Percentiles rank a stretch among this genome's conserved stretches.
These are phyloP conservation scores for Chaetodon auriga DNA, from an alignment of 2,113 vertebrate species.

Conservation along the genomic window DNA sequence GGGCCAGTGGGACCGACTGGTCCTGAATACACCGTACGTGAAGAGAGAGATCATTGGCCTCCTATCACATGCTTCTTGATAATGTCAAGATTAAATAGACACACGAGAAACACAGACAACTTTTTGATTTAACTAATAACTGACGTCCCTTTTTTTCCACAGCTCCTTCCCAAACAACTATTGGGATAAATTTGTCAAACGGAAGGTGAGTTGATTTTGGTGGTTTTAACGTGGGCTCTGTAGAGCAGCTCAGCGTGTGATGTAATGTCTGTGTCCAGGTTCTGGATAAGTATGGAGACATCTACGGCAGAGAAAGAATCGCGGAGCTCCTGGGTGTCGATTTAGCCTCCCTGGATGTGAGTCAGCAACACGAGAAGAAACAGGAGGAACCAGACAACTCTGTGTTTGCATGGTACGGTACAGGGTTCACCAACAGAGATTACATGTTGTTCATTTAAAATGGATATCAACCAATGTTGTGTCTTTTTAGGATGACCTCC, in stretches of 20 bases:
- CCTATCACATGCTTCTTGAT: neutral
- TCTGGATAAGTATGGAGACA: conserved; percentile 93
- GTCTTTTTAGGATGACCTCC: conserved; percentile 84
- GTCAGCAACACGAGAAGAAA: conserved; percentile 90
- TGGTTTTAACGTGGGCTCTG: neutral
- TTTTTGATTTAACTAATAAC: neutral
- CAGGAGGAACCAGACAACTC: conserved; percentile 88
- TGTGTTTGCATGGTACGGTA: conserved; percentile 87
- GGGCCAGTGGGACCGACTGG: conserved; percentile 94
- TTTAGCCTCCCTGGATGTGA: conserved; percentile 91
- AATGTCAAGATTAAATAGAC: neutral
- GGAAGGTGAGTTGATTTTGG: conserved; percentile 86
- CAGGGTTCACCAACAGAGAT: neutral
- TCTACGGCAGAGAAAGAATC: conserved; percentile 92
- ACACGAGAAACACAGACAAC: neutral
- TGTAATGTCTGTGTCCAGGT: conserved; percentile 79
- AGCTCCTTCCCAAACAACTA: conserved; percentile 96
- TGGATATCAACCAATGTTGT: neutral
- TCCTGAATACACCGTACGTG: conserved; percentile 92
- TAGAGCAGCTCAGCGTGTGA: neutral
- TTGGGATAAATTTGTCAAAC: conserved; percentile 96
- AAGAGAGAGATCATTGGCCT: neutral
- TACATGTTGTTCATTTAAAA: neutral
- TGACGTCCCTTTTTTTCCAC: conserved; percentile 15
- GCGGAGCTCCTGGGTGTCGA: conserved; percentile 94